Conservation (phyloP, 2,797 vertebrate genomes). For the Crocodylus rhombifer region DNA sequence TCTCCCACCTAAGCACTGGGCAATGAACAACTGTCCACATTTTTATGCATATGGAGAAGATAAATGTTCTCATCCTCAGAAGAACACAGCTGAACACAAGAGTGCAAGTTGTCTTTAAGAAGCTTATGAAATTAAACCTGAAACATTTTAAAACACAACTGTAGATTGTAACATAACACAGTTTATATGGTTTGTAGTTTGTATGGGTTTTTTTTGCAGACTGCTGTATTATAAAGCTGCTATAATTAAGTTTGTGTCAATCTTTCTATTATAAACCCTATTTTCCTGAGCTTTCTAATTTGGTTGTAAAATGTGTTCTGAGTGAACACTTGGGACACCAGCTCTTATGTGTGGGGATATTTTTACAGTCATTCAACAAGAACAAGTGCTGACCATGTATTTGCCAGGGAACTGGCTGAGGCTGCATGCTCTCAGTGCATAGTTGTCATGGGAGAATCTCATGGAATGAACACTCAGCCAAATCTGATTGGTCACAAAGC, state of each 20-base stretch:
- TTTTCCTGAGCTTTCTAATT: constrained; percentile 58
- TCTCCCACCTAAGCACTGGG: not conserved
- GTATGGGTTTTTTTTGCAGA: not conserved
- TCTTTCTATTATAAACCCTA: constrained; percentile 57
- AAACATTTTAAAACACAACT: not conserved
- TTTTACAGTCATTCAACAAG: constrained; percentile 18
- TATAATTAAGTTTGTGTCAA: constrained; percentile 50
- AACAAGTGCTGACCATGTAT: too few species aligned
- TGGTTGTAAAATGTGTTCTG: constrained; percentile 47
- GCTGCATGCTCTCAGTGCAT: too few species aligned
- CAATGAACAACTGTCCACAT: not conserved
- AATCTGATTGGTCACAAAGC: too few species aligned
- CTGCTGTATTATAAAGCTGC: not conserved
- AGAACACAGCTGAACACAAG: not conserved
- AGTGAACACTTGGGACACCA: constrained; percentile 25
- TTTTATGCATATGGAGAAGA: not conserved
- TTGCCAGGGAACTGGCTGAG: too few species aligned
- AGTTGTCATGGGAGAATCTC: too few species aligned
- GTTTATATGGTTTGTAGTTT: constrained; percentile 15
- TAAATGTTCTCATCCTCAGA: constrained; percentile 30
- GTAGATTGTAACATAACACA: constrained; percentile 9
- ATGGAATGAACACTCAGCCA: too few species aligned
- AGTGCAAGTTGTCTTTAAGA: not conserved
- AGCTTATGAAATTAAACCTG: not conserved
- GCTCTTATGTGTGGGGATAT: not conserved